phyloP scores from a whole-genome alignment of 2,888 invertebrate species.

The Phalera bucephala region DNA sequence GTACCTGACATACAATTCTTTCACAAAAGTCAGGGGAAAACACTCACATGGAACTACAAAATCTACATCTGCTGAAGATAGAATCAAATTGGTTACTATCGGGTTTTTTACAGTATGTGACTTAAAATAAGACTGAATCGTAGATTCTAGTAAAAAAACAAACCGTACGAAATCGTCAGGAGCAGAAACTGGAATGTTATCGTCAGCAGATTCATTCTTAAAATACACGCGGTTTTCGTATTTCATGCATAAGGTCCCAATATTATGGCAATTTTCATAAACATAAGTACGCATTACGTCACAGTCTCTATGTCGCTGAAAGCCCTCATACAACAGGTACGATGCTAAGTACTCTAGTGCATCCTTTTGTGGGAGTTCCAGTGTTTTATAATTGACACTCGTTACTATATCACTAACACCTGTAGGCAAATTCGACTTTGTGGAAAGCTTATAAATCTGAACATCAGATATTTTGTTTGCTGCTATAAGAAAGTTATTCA shows the following conservation, averaged over 20 bases:
- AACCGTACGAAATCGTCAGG: slow-evolving; percentile 15
- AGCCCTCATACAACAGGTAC: slow-evolving; percentile 12
- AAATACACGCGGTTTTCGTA: neutral
- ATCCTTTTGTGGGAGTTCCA: neutral
- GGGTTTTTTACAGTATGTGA: neutral
- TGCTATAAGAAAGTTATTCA: slow-evolving; percentile 9
- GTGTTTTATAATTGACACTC: slow-evolving; percentile 1
- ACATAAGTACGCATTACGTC: slow-evolving; percentile 9
- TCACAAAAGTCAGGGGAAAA: slow-evolving; percentile 16
- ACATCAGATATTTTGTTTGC: slow-evolving; percentile 7
- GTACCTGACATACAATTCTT: slow-evolving; percentile 11
- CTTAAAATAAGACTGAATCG: slow-evolving; percentile 15
- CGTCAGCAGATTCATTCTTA: neutral
- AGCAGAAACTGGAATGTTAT: slow-evolving; percentile 1
- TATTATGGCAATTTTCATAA: neutral
- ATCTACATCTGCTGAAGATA: neutral
- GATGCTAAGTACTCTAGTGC: slow-evolving; percentile 11
- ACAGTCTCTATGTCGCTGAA: slow-evolving; percentile 11
- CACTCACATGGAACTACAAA: slow-evolving; percentile 16
- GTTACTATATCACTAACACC: neutral
- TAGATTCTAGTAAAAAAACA: slow-evolving; percentile 14
- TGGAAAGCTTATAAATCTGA: slow-evolving; percentile 5
- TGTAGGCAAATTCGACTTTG: neutral
- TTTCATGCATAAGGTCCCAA: too few relatives aligned
- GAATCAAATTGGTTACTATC: neutral